Conservation (phyloP, 1,140 invertebrate species). For the Atta cephalotes region DNA sequence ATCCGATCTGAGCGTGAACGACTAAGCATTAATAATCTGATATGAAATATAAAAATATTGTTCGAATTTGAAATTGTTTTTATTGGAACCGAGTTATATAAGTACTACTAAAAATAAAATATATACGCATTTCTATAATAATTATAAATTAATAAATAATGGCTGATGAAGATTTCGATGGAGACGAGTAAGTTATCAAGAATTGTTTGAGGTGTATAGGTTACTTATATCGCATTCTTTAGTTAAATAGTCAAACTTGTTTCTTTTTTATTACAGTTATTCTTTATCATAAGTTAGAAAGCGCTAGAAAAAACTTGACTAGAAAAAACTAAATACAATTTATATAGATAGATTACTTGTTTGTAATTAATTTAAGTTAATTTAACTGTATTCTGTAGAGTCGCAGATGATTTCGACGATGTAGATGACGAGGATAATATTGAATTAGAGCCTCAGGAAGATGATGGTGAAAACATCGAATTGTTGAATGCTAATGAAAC, state of each 20-base stretch:
- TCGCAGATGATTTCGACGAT: conserved; percentile 92
- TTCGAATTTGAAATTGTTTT: no score
- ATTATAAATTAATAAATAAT: conserved; percentile 82
- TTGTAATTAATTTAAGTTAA: neutral
- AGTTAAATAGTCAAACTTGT: neutral
- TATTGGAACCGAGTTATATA: no score
- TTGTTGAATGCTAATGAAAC: conserved; percentile 90
- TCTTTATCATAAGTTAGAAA: neutral
- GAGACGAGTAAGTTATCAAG: conserved; percentile 89
- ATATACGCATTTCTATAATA: neutral
- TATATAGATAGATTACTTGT: neutral
- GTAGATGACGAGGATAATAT: conserved; percentile 93
- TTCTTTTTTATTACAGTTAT: neutral
- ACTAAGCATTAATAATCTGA: no score
- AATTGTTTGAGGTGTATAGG: conserved; percentile 32
- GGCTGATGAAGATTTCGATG: conserved; percentile 93
- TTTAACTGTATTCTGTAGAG: conserved; percentile 83
- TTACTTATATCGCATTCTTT: neutral
- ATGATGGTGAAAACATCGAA: conserved; percentile 90
- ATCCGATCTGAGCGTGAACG: no score
- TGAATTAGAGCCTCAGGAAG: conserved; percentile 88
- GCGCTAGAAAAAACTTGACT: conserved; percentile 20
- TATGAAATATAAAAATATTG: no score
- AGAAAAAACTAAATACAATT: neutral
- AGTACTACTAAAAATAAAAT: no score